Conservation (phyloP, 2,888 invertebrate species). For the Apomyelois bistriatella region DNA sequence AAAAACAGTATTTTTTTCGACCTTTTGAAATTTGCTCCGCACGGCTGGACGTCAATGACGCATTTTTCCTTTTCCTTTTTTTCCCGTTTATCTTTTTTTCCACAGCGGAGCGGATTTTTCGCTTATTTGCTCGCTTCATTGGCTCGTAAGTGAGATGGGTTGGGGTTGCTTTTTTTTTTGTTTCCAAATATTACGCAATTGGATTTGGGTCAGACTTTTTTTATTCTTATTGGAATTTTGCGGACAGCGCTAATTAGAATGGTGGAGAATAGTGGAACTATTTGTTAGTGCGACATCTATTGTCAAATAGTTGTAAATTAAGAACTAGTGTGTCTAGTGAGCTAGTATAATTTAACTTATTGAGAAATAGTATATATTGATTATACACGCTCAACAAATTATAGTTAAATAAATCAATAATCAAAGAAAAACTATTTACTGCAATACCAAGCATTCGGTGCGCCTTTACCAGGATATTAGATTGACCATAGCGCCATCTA, state of each 20-base stretch:
- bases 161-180: conserved; percentile 41
- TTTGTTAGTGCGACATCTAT: conserved; percentile 36
- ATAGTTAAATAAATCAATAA: too few relatives aligned
- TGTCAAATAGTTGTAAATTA: conserved; percentile 28
- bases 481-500: background rate
- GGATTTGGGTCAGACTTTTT: conserved; percentile 53
- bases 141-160: conserved; percentile 76
- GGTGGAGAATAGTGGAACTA: conserved; percentile 35
- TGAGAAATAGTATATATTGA: background rate
- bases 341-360: background rate
- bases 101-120: conserved; percentile 72
- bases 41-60: conserved; percentile 64
- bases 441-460: too few relatives aligned
- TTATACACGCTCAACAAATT: too few relatives aligned
- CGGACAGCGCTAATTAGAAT: conserved; percentile 20
- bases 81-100: conserved; percentile 71
- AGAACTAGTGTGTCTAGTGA: background rate
- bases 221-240: conserved; percentile 35
- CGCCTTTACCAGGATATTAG: too few relatives aligned
- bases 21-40: conserved; percentile 63
- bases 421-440: too few relatives aligned
- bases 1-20: conserved; percentile 51
- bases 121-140: conserved; percentile 78
- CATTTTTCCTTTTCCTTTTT: conserved; percentile 54
- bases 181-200: conserved; percentile 47